phyloP scores from a whole-genome alignment of 2,797 vertebrate species.

The Parambassis ranga region DNA sequence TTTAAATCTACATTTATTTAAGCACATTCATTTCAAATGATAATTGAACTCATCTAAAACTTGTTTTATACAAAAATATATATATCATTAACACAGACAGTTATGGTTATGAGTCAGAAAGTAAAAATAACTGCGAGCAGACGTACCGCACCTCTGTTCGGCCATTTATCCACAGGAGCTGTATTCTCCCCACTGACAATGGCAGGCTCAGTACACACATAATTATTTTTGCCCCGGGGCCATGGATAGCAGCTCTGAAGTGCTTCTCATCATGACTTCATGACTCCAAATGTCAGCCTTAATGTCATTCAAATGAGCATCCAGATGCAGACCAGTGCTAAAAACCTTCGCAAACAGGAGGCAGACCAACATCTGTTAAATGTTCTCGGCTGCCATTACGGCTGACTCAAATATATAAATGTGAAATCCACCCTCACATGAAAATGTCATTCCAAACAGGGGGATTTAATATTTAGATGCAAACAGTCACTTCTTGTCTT shows the following conservation, averaged over 20 bases:
- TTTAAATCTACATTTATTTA: no score
- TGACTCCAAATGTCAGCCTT: slow-evolving; percentile 55
- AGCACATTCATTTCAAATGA: no score
- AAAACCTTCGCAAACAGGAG: slow-evolving; percentile 21
- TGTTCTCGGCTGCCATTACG: slow-evolving; percentile 57
- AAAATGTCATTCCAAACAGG: slow-evolving; percentile 16
- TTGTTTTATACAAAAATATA: not conserved
- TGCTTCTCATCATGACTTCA: slow-evolving; percentile 52
- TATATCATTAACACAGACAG: not conserved
- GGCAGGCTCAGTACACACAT: slow-evolving; percentile 49
- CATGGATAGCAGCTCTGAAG: slow-evolving; percentile 60
- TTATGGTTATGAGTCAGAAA: not conserved
- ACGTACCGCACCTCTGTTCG: slow-evolving; percentile 7
- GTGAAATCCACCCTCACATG: slow-evolving; percentile 45
- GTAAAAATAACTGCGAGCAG: not conserved
- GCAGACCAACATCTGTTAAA: slow-evolving; percentile 47
- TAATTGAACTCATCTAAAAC: no score
- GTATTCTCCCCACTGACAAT: slow-evolving; percentile 34
- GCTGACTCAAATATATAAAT: slow-evolving; percentile 44
- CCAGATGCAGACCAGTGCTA: slow-evolving; percentile 28
- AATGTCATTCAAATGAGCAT: slow-evolving; percentile 58
- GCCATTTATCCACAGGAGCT: slow-evolving; percentile 29
- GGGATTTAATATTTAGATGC: slow-evolving; percentile 25
- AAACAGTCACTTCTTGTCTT: not conserved
- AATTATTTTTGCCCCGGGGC: slow-evolving; percentile 48